Percentiles rank a stretch among this genome's conserved stretches.
phyloP scores from a whole-genome alignment of 2,797 vertebrate genomes.

The Coreius guichenoti region DNA sequence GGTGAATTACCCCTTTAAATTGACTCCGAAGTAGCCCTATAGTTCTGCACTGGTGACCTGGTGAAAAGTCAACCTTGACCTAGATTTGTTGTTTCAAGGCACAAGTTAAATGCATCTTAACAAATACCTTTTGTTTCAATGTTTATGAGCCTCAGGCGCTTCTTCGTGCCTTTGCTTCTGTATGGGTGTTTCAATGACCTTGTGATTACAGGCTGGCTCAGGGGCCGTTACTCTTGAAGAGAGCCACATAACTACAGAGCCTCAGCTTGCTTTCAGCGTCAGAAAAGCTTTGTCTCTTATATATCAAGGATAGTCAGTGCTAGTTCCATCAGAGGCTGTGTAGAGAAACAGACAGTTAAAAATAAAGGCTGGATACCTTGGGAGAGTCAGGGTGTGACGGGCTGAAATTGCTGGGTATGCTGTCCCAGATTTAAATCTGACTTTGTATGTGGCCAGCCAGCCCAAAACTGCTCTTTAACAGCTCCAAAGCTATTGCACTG shows the following conservation, averaged over 20 bases:
- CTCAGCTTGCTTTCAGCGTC: conserved; percentile 39
- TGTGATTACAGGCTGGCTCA: conserved; percentile 44
- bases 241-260: conserved; percentile 41
- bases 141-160: conserved; percentile 42
- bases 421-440: conserved; percentile 72
- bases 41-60: background rate
- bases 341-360: conserved; percentile 71
- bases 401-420: conserved; percentile 79
- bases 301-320: conserved; percentile 42
- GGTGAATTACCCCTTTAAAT: background rate
- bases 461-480: conserved; percentile 63
- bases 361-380: conserved; percentile 76
- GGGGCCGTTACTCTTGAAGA: conserved; percentile 47
- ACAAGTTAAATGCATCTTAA: conserved; percentile 32
- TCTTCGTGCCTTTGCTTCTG: conserved; percentile 60
- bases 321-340: conserved; percentile 44
- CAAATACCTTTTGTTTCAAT: conserved; percentile 52
- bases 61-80: background rate
- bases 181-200: conserved; percentile 60
- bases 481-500: conserved; percentile 42
- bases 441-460: conserved; percentile 68
- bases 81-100: conserved; percentile 17
- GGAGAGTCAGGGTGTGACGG: conserved; percentile 77
- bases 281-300: conserved; percentile 49
- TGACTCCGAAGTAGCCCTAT: background rate